Conservation (phyloP, 2,888 invertebrate species). For the Ochropacha duplaris region DNA sequence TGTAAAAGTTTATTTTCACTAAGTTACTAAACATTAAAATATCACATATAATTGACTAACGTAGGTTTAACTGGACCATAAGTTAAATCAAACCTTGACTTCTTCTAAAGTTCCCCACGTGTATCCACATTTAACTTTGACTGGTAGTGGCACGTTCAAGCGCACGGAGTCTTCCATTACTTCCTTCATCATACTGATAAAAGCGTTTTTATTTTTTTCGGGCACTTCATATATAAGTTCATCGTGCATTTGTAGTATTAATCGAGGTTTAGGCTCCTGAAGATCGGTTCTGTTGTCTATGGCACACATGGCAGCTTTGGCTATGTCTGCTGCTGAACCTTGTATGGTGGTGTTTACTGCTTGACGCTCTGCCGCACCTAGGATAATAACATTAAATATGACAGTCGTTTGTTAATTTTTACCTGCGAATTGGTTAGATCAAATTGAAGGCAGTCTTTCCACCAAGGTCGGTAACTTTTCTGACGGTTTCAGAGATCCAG, state of each 20-base stretch:
- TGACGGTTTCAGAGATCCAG: too few species aligned
- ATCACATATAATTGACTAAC: slow-evolving; percentile 35
- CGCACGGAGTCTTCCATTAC: slow-evolving; percentile 91
- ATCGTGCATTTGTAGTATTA: slow-evolving; percentile 97
- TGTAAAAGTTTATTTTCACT: not conserved
- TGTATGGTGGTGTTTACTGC: slow-evolving; percentile 98
- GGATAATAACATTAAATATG: slow-evolving; percentile 2
- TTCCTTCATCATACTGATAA: slow-evolving; percentile 85
- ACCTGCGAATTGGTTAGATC: too few species aligned
- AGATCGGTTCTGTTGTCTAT: slow-evolving; percentile 84
- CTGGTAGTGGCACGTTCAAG: slow-evolving; percentile 91
- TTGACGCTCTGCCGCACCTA: slow-evolving; percentile 95
- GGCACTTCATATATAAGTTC: slow-evolving; percentile 97
- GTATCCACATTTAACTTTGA: slow-evolving; percentile 91
- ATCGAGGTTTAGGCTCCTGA: slow-evolving; percentile 73
- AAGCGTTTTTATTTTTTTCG: slow-evolving; percentile 76
- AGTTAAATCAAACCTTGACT: slow-evolving; percentile 34
- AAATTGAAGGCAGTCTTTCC: too few species aligned
- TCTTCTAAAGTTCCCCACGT: slow-evolving; percentile 88
- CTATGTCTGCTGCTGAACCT: slow-evolving; percentile 98
- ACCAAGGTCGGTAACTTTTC: too few species aligned
- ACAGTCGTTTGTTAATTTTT: not conserved
- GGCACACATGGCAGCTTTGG: slow-evolving; percentile 93
- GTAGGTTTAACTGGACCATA: slow-evolving; percentile 5
- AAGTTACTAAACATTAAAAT: slow-evolving; percentile 27